phyloP scores from a whole-genome alignment of 1,140 invertebrate species.

The Goniozus legneri region DNA sequence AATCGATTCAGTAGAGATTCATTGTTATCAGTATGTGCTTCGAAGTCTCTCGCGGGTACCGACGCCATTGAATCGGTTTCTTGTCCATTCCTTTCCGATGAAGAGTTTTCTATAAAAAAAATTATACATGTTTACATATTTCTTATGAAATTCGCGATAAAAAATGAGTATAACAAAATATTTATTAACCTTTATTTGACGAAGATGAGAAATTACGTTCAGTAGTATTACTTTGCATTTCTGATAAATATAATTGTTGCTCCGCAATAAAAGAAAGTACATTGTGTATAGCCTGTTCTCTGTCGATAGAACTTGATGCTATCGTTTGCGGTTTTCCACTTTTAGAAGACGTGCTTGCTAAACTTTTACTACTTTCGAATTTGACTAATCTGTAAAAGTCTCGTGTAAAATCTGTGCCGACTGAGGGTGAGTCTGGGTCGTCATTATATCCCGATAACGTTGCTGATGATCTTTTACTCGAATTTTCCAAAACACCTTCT shows the following conservation, averaged over 20 bases:
- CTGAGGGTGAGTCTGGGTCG: constrained; percentile 61
- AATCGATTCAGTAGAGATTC: constrained; percentile 36
- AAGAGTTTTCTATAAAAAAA: no score
- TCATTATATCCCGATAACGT: constrained; percentile 65
- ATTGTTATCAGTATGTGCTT: no score
- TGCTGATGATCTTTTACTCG: constrained; percentile 64
- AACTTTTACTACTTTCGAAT: constrained; percentile 75
- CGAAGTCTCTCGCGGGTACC: no score
- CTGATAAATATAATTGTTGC: constrained; percentile 67
- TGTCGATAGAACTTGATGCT: constrained; percentile 61
- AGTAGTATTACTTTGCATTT: constrained; percentile 31
- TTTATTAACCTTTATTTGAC: constrained; percentile 28
- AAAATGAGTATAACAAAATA: no score
- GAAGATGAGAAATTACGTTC: constrained; percentile 20
- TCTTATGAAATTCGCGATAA: no score
- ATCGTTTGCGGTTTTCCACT: constrained; percentile 48
- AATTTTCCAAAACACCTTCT: constrained; percentile 40
- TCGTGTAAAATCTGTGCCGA: constrained; percentile 73
- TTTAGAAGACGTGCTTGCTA: constrained; percentile 71
- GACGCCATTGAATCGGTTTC: no score
- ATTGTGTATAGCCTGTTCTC: constrained; percentile 68
- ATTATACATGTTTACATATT: no score
- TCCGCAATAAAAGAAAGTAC: constrained; percentile 73
- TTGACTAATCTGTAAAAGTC: constrained; percentile 75
- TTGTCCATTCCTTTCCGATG: no score